phyloP scores from a whole-genome alignment of 2,888 invertebrate species.

The Dioctria linearis region DNA sequence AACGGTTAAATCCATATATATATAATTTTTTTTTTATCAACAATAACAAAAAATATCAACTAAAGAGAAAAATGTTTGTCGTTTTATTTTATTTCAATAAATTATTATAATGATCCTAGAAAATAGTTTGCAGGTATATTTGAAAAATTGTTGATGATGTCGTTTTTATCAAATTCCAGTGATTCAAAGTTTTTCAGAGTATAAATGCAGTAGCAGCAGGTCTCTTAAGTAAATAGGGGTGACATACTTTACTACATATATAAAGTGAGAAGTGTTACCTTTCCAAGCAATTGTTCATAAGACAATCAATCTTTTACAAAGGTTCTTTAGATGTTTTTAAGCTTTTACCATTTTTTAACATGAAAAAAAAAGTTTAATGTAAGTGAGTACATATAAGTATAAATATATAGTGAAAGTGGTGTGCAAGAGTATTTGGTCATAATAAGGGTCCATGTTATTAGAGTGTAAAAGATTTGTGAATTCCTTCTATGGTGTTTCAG shows the following conservation, averaged over 20 bases:
- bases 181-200: not conserved
- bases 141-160: too few species aligned
- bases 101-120: too few species aligned
- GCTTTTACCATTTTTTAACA: conserved; percentile 11
- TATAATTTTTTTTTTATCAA: too few species aligned
- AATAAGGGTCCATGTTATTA: too few species aligned
- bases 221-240: not conserved
- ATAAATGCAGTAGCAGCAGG: not conserved
- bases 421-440: too few species aligned
- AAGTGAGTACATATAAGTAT: not conserved
- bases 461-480: too few species aligned
- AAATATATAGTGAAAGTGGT: not conserved
- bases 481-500: not conserved
- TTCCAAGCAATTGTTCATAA: conserved; percentile 3
- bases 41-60: too few species aligned
- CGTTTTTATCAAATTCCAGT: too few species aligned
- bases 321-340: conserved; percentile 15
- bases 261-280: not conserved
- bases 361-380: conserved; percentile 1
- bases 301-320: conserved; percentile 17
- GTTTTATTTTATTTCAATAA: too few species aligned
- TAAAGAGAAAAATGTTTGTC: too few species aligned
- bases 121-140: not conserved
- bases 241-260: conserved; percentile 17
- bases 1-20: conserved; percentile 3